A percentile compares a stretch with the other conserved stretches of the same genome.
These are phyloP conservation scores for Sebastiscus albofasciatus DNA, from an alignment of 2,797 vertebrate genomes.

Conservation along the genomic window DNA sequence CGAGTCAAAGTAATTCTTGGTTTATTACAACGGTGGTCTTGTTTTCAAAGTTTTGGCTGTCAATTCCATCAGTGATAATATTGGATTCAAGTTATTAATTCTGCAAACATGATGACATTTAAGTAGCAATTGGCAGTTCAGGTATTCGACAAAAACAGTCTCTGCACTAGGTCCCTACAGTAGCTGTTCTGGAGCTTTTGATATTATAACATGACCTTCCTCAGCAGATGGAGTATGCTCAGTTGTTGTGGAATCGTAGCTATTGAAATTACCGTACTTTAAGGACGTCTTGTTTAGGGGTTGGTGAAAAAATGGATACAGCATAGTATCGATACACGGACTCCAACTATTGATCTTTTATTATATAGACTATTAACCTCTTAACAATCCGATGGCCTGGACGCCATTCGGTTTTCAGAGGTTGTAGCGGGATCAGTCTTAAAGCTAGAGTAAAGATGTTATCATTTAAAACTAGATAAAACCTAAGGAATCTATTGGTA, in stretches of 20 bases:
- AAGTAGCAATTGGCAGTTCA: neutral
- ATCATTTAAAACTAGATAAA: too few species aligned
- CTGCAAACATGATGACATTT: neutral
- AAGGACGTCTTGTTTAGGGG: too few species aligned
- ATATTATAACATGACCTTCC: neutral
- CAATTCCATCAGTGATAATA: neutral
- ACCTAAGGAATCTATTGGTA: too few species aligned
- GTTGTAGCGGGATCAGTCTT: too few species aligned
- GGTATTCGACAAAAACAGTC: neutral
- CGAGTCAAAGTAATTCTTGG: fast-evolving
- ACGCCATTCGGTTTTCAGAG: too few species aligned
- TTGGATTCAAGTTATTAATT: neutral
- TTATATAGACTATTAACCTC: too few species aligned
- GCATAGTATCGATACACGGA: too few species aligned
- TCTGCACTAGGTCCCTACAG: neutral
- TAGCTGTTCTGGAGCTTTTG: neutral
- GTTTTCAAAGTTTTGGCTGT: neutral
- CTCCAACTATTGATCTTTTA: too few species aligned
- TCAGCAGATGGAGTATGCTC: neutral
- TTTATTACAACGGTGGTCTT: neutral
- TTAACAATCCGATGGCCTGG: too few species aligned
- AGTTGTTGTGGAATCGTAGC: neutral
- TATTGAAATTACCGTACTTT: neutral
- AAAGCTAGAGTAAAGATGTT: too few species aligned
- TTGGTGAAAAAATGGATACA: too few species aligned